phyloP scores from a whole-genome alignment of 1,140 invertebrate species.

The Heliothis virescens region DNA sequence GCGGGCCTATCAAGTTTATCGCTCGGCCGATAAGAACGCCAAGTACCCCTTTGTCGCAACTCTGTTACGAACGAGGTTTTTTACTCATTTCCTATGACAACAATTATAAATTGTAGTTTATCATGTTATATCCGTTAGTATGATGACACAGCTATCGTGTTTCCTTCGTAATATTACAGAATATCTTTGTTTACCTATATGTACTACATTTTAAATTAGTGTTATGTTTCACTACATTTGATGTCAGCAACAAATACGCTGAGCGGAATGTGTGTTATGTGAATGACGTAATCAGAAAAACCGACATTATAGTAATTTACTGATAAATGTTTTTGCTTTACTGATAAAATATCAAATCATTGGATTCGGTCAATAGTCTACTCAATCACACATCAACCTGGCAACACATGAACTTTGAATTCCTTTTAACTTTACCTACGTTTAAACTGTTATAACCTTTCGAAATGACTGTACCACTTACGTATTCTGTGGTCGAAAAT shows the following conservation, averaged over 20 bases:
- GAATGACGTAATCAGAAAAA: conserved; percentile 1
- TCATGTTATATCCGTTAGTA: conserved; percentile 43
- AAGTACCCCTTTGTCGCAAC: conserved; percentile 49
- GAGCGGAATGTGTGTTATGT: conserved; percentile 4
- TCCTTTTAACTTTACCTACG: too few relatives aligned
- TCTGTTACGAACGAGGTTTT: conserved; percentile 11
- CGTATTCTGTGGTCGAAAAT: conserved; percentile 1
- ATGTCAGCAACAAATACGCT: neutral
- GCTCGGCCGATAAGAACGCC: conserved; percentile 25
- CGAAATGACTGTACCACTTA: neutral
- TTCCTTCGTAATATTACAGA: conserved; percentile 26
- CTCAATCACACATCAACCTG: too few relatives aligned
- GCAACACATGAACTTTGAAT: too few relatives aligned
- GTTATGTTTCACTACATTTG: conserved; percentile 2
- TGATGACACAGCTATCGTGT: conserved; percentile 43
- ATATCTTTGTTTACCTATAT: conserved; percentile 33
- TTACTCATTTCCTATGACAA: conserved; percentile 41
- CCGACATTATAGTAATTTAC: neutral
- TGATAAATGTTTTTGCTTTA: too few relatives aligned
- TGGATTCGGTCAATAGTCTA: too few relatives aligned
- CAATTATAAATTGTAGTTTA: conserved; percentile 42
- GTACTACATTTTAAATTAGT: conserved; percentile 23
- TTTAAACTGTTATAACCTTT: too few relatives aligned
- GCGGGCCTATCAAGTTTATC: conserved; percentile 30
- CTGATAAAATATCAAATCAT: too few relatives aligned